Evolutionary conservation across 1,140 invertebrate genomes (phyloP).

Genomic region (Argopecten irradians): DNA sequence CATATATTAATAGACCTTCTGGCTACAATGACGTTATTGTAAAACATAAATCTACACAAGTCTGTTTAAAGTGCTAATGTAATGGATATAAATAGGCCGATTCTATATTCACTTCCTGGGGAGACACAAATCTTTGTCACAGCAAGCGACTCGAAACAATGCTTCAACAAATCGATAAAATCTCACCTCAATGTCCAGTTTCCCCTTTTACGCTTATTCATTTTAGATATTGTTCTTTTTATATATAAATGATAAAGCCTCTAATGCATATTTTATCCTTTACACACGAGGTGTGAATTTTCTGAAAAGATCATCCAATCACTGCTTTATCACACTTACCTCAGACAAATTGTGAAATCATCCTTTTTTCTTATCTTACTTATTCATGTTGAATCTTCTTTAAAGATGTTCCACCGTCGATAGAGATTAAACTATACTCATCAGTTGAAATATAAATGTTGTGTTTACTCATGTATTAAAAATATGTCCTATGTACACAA

Average conservation of each 20-base stretch:
- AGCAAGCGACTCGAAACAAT: background rate
- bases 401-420: too few species aligned
- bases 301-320: background rate
- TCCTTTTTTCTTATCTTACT: too few species aligned
- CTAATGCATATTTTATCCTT: too few species aligned
- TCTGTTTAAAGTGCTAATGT: background rate
- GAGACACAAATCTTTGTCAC: too few species aligned
- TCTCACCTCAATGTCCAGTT: background rate
- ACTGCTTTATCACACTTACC: background rate
- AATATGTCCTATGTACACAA: too few species aligned
- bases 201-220: background rate
- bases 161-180: background rate
- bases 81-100: background rate
- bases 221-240: background rate
- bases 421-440: too few species aligned
- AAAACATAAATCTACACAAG: background rate
- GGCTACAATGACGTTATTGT: background rate
- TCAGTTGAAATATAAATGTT: too few species aligned
- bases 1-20: too few species aligned
- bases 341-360: background rate
- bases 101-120: background rate
- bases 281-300: background rate
- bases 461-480: too few species aligned
- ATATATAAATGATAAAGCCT: background rate
- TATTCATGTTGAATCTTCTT: too few species aligned